These are phyloP conservation scores for Sclerurus mexicanus DNA, from an alignment of 2,113 vertebrate species.

Conservation along the genomic window DNA sequence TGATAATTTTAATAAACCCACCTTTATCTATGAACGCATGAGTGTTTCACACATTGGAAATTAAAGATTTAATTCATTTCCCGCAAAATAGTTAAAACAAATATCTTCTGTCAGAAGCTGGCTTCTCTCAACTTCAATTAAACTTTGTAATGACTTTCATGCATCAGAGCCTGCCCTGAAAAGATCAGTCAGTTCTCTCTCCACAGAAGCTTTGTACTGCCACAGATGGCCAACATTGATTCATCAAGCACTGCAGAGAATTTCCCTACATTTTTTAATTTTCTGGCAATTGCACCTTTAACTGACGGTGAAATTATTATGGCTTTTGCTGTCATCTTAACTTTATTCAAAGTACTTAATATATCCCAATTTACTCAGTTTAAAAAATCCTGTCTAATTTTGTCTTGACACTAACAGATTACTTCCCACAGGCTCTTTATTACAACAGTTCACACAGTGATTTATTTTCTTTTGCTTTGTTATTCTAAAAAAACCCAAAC, in stretches of 20 bases:
- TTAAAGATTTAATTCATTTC: conserved; percentile 45
- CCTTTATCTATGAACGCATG: conserved; percentile 30
- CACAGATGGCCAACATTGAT: not conserved
- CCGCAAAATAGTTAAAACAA: conserved; percentile 43
- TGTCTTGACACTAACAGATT: conserved; percentile 16
- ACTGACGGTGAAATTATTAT: conserved; percentile 38
- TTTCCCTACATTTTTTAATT: conserved; percentile 25
- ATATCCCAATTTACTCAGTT: not conserved
- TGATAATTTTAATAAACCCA: conserved; percentile 59
- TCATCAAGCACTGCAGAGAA: conserved; percentile 10
- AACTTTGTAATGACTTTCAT: conserved; percentile 46
- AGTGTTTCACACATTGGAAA: conserved; percentile 19
- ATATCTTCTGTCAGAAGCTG: not conserved
- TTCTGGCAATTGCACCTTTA: conserved; percentile 55
- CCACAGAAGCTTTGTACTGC: not conserved
- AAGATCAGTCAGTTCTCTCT: conserved; percentile 1
- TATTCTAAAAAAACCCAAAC: not conserved
- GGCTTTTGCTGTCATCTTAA: conserved; percentile 36
- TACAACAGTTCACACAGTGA: not conserved
- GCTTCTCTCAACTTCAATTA: conserved; percentile 43
- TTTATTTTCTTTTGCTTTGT: not conserved
- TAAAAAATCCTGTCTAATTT: conserved; percentile 18
- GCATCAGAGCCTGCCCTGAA: not conserved
- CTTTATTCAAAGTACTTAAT: conserved; percentile 25
- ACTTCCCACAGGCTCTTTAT: not conserved